phyloP scores from a whole-genome alignment of 2,797 vertebrate genomes.

The Knipowitschia caucasica region DNA sequence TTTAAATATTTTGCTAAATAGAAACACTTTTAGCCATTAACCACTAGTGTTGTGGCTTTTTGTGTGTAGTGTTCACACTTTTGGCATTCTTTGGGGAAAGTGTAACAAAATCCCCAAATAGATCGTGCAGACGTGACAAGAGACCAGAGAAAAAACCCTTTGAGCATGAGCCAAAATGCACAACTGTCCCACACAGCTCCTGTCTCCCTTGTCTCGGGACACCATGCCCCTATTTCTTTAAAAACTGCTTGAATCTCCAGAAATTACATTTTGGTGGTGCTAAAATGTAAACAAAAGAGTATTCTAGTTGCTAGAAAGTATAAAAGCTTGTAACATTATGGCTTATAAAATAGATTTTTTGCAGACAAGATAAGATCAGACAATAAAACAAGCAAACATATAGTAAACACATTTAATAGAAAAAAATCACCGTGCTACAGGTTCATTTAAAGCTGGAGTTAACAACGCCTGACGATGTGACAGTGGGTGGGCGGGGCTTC shows the following conservation, averaged over 20 bases:
- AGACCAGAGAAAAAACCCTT: not conserved
- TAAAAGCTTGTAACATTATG: not conserved
- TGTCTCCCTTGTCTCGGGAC: not conserved
- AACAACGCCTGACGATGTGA: slow-evolving; percentile 76
- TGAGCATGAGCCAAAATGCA: not conserved
- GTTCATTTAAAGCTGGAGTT: slow-evolving; percentile 86
- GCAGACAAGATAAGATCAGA: not conserved
- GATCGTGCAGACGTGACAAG: not conserved
- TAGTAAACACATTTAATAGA: slow-evolving; percentile 25
- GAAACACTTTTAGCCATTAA: no score
- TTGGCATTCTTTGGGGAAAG: not conserved
- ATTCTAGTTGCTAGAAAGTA: no score
- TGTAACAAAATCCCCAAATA: slow-evolving; percentile 1
- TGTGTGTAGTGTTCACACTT: not conserved
- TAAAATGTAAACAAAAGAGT: not conserved
- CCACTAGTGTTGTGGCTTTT: not conserved
- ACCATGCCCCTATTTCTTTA: not conserved
- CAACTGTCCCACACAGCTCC: slow-evolving; percentile 5
- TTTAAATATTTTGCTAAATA: no score
- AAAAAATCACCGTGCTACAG: not conserved
- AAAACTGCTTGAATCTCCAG: no score
- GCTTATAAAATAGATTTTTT: not conserved
- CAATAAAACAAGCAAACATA: slow-evolving; percentile 43
- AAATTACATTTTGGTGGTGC: not conserved
- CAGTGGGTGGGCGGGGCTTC: slow-evolving; percentile 70